These are phyloP conservation scores for Channa argus DNA, from an alignment of 2,113 vertebrate genomes.

Conservation along the genomic window DNA sequence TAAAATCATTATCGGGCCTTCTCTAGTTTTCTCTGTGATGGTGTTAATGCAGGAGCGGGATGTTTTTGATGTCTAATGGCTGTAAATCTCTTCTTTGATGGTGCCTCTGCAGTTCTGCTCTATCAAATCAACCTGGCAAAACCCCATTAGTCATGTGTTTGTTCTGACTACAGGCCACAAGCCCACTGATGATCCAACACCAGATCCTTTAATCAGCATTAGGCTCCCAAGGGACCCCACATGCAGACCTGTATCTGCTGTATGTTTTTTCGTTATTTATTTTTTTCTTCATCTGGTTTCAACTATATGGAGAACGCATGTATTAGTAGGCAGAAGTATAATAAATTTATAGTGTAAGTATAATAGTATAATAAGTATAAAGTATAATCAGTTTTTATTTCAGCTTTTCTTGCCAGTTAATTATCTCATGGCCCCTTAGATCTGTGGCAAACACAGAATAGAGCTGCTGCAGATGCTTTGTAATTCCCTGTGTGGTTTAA, in stretches of 20 bases:
- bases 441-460: no score
- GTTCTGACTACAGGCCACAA: slow-evolving; percentile 24
- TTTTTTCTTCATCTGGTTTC: not conserved
- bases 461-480: no score
- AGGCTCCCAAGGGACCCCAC: slow-evolving; percentile 14
- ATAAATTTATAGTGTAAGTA: no score
- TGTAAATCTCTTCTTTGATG: slow-evolving; percentile 43
- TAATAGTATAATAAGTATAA: no score
- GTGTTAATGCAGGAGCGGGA: not conserved
- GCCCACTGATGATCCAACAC: slow-evolving; percentile 34
- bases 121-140: slow-evolving; percentile 64
- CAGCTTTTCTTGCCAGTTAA: no score
- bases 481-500: no score
- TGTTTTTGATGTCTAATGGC: slow-evolving; percentile 25
- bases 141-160: slow-evolving; percentile 38
- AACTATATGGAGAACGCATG: not conserved
- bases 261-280: not conserved
- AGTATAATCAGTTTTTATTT: no score
- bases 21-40: not conserved
- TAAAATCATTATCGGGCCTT: not conserved
- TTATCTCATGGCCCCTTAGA: no score
- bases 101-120: slow-evolving; percentile 37
- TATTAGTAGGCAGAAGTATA: no score
- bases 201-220: slow-evolving; percentile 35
- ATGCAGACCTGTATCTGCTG: not conserved